Percentiles rank a stretch among this genome's conserved stretches.
phyloP scores from a whole-genome alignment of 2,888 invertebrate species.

The Dicycla oo region DNA sequence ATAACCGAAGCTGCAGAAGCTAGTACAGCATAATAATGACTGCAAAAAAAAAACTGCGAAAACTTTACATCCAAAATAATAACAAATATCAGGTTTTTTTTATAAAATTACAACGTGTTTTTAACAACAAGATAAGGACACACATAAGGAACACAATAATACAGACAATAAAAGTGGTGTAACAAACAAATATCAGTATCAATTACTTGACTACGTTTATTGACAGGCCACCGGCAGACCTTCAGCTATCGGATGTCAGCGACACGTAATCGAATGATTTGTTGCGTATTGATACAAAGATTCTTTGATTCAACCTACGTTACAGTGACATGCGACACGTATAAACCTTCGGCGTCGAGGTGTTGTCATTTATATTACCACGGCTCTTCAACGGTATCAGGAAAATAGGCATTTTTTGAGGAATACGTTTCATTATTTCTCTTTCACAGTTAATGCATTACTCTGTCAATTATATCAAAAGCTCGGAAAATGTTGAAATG shows the following conservation, averaged over 20 bases:
- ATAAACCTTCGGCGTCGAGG: not conserved
- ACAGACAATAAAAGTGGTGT: not conserved
- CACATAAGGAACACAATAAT: conserved; percentile 3
- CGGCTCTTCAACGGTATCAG: not conserved
- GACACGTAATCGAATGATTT: conserved; percentile 28
- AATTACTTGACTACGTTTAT: conserved; percentile 16
- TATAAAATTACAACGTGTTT: not conserved
- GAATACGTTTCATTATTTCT: not conserved
- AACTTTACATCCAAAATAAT: not conserved
- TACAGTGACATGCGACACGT: conserved; percentile 28
- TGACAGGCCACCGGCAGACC: conserved; percentile 40
- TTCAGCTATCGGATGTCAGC: conserved; percentile 41
- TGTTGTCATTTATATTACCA: conserved; percentile 23
- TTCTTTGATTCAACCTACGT: not conserved
- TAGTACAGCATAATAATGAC: no score
- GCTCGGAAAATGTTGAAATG: not conserved
- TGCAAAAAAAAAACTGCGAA: not conserved
- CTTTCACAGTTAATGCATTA: not conserved
- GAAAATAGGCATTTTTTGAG: not conserved
- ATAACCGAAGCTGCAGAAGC: no score
- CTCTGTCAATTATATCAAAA: not conserved
- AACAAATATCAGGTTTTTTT: not conserved
- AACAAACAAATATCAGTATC: conserved; percentile 27
- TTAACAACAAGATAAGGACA: not conserved
- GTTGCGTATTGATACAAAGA: conserved; percentile 37